phyloP scores from a whole-genome alignment of 2,888 invertebrate genomes.

The Tubulanus polymorphus region DNA sequence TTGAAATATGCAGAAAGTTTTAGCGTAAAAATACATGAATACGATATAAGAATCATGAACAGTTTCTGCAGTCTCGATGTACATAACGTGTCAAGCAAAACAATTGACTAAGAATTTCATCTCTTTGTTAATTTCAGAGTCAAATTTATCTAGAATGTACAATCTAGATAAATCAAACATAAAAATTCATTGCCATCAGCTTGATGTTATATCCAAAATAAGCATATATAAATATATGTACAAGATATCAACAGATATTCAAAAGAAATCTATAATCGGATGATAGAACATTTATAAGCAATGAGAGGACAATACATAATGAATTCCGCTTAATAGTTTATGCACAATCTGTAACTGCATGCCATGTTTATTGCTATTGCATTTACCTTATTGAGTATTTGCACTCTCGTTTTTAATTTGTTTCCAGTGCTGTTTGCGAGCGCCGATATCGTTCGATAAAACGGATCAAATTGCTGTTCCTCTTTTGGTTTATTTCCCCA shows the following conservation, averaged over 20 bases:
- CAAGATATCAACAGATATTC: not conserved
- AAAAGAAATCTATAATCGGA: not conserved
- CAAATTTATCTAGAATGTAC: too few species aligned
- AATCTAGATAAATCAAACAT: too few species aligned
- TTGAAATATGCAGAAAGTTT: too few species aligned
- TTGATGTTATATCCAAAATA: too few species aligned
- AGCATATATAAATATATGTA: slow-evolving; percentile 6
- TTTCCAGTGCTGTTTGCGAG: slow-evolving; percentile 50
- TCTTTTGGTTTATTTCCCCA: slow-evolving; percentile 42
- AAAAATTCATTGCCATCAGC: too few species aligned
- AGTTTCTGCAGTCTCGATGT: too few species aligned
- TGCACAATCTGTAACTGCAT: not conserved
- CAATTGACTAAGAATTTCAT: too few species aligned
- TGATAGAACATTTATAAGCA: not conserved
- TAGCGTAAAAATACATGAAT: too few species aligned
- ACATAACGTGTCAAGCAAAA: too few species aligned
- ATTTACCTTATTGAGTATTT: slow-evolving; percentile 46
- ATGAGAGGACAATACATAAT: too few species aligned
- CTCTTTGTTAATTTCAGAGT: too few species aligned
- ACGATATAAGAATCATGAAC: too few species aligned
- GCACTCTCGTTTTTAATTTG: slow-evolving; percentile 45
- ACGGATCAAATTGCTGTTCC: slow-evolving; percentile 44
- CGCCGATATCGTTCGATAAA: slow-evolving; percentile 44
- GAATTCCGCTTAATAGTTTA: not conserved
- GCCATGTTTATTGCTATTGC: not conserved